Percentiles rank a stretch among this genome's conserved stretches.
These are phyloP conservation scores for Cabera pusaria DNA, from an alignment of 2,888 invertebrate genomes.

Conservation along the genomic window DNA sequence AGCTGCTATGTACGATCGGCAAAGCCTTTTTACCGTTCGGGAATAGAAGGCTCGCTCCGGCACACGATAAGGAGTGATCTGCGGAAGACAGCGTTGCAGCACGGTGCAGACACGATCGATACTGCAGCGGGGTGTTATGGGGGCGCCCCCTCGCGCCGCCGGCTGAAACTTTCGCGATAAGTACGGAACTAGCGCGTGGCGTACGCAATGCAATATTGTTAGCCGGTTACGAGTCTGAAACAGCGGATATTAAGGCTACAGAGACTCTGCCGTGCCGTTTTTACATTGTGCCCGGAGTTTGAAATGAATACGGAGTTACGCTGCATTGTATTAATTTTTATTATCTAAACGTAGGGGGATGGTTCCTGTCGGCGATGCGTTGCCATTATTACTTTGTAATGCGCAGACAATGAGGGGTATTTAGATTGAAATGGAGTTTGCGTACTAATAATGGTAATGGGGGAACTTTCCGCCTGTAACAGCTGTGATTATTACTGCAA, in stretches of 20 bases:
- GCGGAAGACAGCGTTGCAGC: constrained; percentile 78
- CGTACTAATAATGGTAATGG: constrained; percentile 15
- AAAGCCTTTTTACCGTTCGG: constrained; percentile 64
- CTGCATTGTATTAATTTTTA: constrained; percentile 67
- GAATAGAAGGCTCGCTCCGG: constrained; percentile 63
- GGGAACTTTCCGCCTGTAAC: constrained; percentile 18
- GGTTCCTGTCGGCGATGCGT: constrained; percentile 33
- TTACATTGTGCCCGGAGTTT: constrained; percentile 69
- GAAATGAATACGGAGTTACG: constrained; percentile 67
- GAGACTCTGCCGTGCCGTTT: constrained; percentile 66
- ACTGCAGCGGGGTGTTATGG: constrained; percentile 58
- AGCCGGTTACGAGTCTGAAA: constrained; percentile 80
- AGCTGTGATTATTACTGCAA: constrained; percentile 1
- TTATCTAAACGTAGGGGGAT: constrained; percentile 42
- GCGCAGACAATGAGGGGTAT: constrained; percentile 17
- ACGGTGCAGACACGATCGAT: constrained; percentile 81
- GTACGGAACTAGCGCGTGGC: constrained; percentile 81
- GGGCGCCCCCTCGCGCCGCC: constrained; percentile 49
- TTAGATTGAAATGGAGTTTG: constrained; percentile 25
- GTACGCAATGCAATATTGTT: constrained; percentile 83
- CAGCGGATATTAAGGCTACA: constrained; percentile 81
- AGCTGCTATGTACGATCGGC: constrained; percentile 43
- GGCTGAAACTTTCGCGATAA: constrained; percentile 82
- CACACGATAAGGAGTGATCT: constrained; percentile 79
- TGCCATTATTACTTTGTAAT: constrained; percentile 24